Evolutionary conservation across 2,797 vertebrate genomes (phyloP).

Genomic region (Tragopan temminckii): DNA sequence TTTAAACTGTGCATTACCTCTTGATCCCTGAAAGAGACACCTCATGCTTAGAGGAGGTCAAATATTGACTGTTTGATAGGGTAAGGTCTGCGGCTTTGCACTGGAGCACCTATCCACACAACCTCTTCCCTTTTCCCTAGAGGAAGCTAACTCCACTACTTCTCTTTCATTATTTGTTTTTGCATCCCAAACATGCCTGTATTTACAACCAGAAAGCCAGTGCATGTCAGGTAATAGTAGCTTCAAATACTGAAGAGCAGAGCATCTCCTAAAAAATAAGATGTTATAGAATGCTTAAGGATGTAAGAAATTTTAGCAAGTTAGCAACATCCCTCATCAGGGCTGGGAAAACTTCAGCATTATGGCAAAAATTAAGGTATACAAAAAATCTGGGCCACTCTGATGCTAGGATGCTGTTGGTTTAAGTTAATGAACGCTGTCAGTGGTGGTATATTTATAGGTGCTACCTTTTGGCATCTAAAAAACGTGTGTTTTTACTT

Average conservation of each 20-base stretch:
- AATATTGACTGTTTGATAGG: neutral
- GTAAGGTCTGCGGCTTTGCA: neutral
- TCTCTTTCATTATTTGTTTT: neutral
- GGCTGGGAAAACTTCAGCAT: neutral
- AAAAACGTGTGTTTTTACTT: neutral
- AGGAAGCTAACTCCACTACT: neutral
- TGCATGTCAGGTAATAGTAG: neutral
- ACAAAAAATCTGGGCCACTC: neutral
- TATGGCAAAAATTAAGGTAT: neutral
- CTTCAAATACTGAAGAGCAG: neutral
- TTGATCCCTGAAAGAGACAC: neutral
- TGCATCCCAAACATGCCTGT: no score
- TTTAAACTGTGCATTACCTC: neutral
- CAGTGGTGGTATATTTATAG: neutral
- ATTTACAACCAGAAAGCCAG: neutral
- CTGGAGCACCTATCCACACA: neutral
- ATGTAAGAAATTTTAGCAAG: neutral
- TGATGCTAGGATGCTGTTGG: neutral
- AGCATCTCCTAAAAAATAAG: neutral
- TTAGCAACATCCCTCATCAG: neutral
- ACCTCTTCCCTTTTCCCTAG: neutral
- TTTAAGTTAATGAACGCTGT: neutral
- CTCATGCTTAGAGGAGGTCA: rapidly evolving
- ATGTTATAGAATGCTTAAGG: neutral
- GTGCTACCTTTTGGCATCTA: neutral